These are phyloP conservation scores for Criorhina ranunculi DNA, from an alignment of 2,888 invertebrate species.

Conservation along the genomic window DNA sequence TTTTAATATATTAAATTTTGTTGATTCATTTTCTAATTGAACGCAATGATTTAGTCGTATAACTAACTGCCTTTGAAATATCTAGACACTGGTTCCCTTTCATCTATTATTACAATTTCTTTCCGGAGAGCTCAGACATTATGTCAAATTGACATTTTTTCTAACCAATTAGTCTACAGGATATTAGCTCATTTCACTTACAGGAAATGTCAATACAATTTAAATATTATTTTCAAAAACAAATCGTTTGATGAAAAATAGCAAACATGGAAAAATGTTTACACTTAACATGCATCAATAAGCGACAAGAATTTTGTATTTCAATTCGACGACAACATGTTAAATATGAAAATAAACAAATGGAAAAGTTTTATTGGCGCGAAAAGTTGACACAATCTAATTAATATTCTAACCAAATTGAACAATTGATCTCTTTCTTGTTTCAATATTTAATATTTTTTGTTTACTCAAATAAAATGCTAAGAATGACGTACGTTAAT, in stretches of 20 bases:
- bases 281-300: conserved; percentile 16
- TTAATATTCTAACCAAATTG: conserved; percentile 37
- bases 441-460: too few relatives aligned
- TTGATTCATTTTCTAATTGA: too few relatives aligned
- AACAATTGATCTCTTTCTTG: conserved; percentile 32
- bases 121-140: conserved; percentile 35
- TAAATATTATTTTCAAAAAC: conserved; percentile 32
- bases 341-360: conserved; percentile 50
- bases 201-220: background rate
- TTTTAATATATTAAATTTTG: too few relatives aligned
- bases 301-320: conserved; percentile 9
- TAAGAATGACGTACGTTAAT: background rate
- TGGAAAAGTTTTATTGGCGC: conserved; percentile 26
- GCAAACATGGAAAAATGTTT: conserved; percentile 10
- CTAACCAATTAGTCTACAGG: background rate
- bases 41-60: too few relatives aligned
- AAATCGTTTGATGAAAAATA: conserved; percentile 22
- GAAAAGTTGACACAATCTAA: conserved; percentile 54
- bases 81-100: background rate
- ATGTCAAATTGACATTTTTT: conserved; percentile 12
- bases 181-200: conserved; percentile 13
- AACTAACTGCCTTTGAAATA: too few relatives aligned
- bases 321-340: conserved; percentile 24
- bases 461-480: too few relatives aligned
- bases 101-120: background rate